These are phyloP conservation scores for Platycheirus albimanus DNA, from an alignment of 2,888 invertebrate species.

Conservation along the genomic window DNA sequence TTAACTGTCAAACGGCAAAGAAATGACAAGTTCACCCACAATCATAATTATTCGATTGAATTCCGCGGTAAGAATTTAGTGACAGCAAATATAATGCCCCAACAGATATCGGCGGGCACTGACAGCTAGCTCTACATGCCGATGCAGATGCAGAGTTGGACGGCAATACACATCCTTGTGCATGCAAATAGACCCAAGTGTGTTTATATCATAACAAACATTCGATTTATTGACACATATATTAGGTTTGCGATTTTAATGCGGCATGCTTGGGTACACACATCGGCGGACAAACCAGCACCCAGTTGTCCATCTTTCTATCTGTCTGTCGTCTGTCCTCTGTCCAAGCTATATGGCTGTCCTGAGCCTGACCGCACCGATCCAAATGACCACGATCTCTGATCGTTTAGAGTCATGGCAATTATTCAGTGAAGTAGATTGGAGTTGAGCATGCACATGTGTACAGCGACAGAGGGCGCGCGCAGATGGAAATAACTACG, in stretches of 20 bases:
- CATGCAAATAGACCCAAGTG: slow-evolving; percentile 51
- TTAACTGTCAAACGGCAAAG: slow-evolving; percentile 33
- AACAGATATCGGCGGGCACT: slow-evolving; percentile 32
- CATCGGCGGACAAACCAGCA: slow-evolving; percentile 17
- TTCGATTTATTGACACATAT: slow-evolving; percentile 74
- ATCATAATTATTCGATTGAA: slow-evolving; percentile 70
- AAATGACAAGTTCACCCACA: slow-evolving; percentile 72
- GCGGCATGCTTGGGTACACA: slow-evolving; percentile 34
- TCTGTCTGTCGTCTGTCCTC: slow-evolving; percentile 25
- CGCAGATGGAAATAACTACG: too few relatives aligned
- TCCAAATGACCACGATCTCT: slow-evolving; percentile 40
- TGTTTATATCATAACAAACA: slow-evolving; percentile 72
- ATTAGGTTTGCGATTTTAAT: slow-evolving; percentile 64
- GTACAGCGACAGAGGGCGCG: slow-evolving; percentile 18
- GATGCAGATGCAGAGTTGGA: background rate
- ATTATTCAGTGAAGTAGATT: slow-evolving; percentile 65
- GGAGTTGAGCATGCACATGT: slow-evolving; percentile 29
- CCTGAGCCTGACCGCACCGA: slow-evolving; percentile 33
- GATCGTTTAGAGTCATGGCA: slow-evolving; percentile 70
- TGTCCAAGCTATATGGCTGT: slow-evolving; percentile 9
- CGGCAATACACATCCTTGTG: slow-evolving; percentile 12
- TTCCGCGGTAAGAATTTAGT: slow-evolving; percentile 49
- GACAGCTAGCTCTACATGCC: slow-evolving; percentile 67
- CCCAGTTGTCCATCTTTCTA: slow-evolving; percentile 56
- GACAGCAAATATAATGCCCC: slow-evolving; percentile 63